These are phyloP conservation scores for Melanostigma gelatinosum DNA, from an alignment of 2,113 vertebrate species.

Conservation along the genomic window DNA sequence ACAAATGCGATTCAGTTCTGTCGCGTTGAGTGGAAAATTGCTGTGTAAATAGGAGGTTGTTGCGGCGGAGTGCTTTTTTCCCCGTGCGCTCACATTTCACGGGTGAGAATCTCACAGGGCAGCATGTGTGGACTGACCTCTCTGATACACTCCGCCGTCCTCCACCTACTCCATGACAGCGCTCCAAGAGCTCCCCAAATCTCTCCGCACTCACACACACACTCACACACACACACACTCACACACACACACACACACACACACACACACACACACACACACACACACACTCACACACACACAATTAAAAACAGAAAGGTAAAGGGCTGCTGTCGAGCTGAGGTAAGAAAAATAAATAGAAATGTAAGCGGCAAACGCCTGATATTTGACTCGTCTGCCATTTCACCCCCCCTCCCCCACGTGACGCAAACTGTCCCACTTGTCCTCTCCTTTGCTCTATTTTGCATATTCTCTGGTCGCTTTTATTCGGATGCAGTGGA, in stretches of 20 bases:
- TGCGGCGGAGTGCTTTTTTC: constrained; percentile 55
- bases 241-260: constrained; percentile 56
- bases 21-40: constrained; percentile 76
- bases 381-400: constrained; percentile 64
- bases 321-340: constrained; percentile 55
- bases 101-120: constrained; percentile 78
- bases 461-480: constrained; percentile 7
- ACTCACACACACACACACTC: constrained; percentile 54
- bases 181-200: constrained; percentile 69
- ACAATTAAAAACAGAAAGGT: constrained; percentile 33
- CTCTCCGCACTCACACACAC: constrained; percentile 49
- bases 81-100: constrained; percentile 81
- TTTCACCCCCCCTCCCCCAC: constrained; percentile 63
- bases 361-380: constrained; percentile 23
- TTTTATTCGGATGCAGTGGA: constrained; percentile 7
- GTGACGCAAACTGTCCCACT: constrained; percentile 61
- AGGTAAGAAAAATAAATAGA: constrained; percentile 23
- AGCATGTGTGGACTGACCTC: constrained; percentile 68
- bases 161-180: constrained; percentile 72
- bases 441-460: constrained; percentile 23
- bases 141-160: constrained; percentile 69
- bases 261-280: constrained; percentile 52
- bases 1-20: constrained; percentile 76
- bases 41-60: constrained; percentile 83
- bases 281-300: constrained; percentile 52